Evolutionary conservation across 2,888 invertebrate genomes (phyloP).

Genomic region (Himalopsyche japonica): DNA sequence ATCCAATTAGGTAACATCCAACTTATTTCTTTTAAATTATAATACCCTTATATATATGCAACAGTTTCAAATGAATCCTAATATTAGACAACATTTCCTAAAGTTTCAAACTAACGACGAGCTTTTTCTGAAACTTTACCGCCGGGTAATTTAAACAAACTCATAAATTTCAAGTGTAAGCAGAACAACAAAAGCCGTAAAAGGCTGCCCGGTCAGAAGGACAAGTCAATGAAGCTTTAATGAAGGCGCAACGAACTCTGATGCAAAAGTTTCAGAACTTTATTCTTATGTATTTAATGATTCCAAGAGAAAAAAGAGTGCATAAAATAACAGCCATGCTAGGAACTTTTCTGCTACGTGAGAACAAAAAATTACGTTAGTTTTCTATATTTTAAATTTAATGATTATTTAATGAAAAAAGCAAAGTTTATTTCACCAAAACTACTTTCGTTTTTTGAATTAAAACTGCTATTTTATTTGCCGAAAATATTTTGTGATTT

Average conservation of each 20-base stretch:
- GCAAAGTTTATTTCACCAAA: too few species aligned
- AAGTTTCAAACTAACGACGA: neutral
- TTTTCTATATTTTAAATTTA: too few species aligned
- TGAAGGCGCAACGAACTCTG: constrained; percentile 9
- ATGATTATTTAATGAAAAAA: too few species aligned
- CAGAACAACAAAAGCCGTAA: constrained; percentile 21
- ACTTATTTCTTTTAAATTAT: too few species aligned
- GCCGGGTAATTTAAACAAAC: constrained; percentile 5
- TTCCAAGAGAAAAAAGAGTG: neutral
- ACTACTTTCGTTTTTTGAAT: too few species aligned
- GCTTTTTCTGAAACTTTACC: neutral
- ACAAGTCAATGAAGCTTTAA: constrained; percentile 26
- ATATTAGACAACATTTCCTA: neutral
- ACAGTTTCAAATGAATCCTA: neutral
- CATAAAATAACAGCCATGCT: neutral
- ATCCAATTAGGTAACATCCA: too few species aligned
- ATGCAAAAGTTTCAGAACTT: neutral
- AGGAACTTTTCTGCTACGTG: neutral
- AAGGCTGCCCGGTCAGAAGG: constrained; percentile 14
- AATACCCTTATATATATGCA: neutral
- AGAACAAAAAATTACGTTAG: too few species aligned
- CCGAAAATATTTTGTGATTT: too few species aligned
- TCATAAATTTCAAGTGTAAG: constrained; percentile 24
- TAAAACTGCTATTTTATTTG: too few species aligned
- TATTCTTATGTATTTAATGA: neutral